Conservation (phyloP, 2,797 vertebrate genomes). For the Bufotes viridis region DNA sequence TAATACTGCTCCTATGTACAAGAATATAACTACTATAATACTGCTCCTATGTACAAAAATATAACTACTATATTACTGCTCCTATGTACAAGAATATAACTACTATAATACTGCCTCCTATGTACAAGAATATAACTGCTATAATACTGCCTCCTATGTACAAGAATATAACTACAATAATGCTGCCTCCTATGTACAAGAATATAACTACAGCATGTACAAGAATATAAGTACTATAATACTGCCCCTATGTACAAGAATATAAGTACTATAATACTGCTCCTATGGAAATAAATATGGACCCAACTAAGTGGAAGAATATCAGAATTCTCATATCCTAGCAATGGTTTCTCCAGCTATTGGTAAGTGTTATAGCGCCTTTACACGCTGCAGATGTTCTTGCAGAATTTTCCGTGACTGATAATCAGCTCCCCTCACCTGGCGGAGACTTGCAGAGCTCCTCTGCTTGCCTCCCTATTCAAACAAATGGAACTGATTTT, state of each 20-base stretch:
- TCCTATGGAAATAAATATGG: too few relatives aligned
- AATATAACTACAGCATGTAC: neutral
- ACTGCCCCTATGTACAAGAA: neutral
- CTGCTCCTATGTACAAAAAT: neutral
- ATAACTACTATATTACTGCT: neutral
- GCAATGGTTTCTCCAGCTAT: too few relatives aligned
- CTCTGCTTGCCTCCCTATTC: too few relatives aligned
- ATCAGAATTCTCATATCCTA: too few relatives aligned
- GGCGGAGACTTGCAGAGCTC: too few relatives aligned
- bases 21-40: conserved; percentile 5
- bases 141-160: neutral
- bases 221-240: neutral
- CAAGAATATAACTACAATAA: conserved; percentile 2
- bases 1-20: neutral
- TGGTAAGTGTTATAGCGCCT: too few relatives aligned
- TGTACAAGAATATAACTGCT: conserved; percentile 6
- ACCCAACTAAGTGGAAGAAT: too few relatives aligned
- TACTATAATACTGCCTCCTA: neutral
- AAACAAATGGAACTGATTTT: too few relatives aligned
- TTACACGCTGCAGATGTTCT: too few relatives aligned
- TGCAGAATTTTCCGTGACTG: too few relatives aligned
- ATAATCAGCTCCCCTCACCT: too few relatives aligned
- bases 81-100: conserved; percentile 1
- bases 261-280: too few relatives aligned
- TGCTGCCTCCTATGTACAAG: neutral